Conservation (phyloP, 2,888 invertebrate genomes). For the Lypha dubia region DNA sequence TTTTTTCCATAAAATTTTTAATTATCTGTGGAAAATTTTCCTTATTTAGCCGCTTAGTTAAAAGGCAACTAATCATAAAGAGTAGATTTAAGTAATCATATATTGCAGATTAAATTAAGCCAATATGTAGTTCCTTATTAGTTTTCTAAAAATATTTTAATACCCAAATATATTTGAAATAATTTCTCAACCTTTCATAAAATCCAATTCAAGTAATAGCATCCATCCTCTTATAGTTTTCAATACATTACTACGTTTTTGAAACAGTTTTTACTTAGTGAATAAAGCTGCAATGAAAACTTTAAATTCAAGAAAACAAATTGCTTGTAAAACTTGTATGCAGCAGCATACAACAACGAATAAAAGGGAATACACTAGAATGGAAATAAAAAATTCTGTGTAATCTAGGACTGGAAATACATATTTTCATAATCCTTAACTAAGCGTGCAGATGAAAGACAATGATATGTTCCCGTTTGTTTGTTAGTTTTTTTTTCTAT, state of each 20-base stretch:
- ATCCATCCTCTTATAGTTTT: neutral
- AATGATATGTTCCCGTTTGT: conserved; percentile 67
- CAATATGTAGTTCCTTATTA: too few species aligned
- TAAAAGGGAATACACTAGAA: neutral
- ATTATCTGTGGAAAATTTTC: too few species aligned
- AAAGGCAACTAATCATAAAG: too few species aligned
- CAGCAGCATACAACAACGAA: neutral
- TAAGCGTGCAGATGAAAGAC: conserved; percentile 72
- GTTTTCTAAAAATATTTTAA: neutral
- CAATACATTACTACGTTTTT: neutral
- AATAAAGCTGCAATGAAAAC: conserved; percentile 61
- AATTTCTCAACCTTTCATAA: neutral
- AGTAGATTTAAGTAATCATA: too few species aligned
- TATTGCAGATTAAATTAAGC: too few species aligned
- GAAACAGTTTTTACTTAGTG: conserved; percentile 6
- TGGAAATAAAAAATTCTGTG: conserved; percentile 1
- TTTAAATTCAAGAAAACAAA: conserved; percentile 57
- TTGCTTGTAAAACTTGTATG: conserved; percentile 30
- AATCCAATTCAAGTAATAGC: neutral
- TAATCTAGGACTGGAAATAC: conserved; percentile 44
- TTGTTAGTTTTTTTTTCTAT: conserved; percentile 38
- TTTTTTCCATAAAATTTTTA: too few species aligned
- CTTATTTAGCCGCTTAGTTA: too few species aligned
- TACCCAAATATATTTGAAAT: neutral
- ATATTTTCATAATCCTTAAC: conserved; percentile 74